Evolutionary conservation across 2,797 vertebrate genomes (phyloP).

Genomic region (Enteromius fasciolatus): DNA sequence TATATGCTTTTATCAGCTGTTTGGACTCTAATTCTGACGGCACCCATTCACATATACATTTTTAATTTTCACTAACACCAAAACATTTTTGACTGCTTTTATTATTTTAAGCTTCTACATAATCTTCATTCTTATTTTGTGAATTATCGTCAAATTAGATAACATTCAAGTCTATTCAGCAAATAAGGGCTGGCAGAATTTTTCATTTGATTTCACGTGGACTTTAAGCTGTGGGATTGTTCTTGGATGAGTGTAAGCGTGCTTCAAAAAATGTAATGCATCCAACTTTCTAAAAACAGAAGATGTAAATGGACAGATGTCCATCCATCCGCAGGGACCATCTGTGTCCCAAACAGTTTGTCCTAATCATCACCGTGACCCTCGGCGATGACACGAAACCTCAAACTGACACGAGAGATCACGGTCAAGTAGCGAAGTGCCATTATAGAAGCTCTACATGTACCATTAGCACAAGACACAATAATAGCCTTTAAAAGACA

Average conservation of each 20-base stretch:
- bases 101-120: background rate
- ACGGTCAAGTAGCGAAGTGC: constrained; percentile 12
- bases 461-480: constrained; percentile 28
- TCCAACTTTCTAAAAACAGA: constrained; percentile 37
- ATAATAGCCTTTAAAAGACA: constrained; percentile 42
- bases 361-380: constrained; percentile 34
- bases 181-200: background rate
- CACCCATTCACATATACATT: background rate
- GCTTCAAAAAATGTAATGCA: background rate
- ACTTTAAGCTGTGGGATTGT: background rate
- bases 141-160: background rate
- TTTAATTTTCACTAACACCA: background rate
- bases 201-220: background rate
- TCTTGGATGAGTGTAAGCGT: background rate
- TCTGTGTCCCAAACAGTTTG: constrained; percentile 43
- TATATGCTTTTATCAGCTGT: background rate
- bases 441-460: constrained; percentile 20
- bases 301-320: constrained; percentile 33
- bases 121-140: background rate
- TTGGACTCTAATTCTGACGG: background rate
- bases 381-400: constrained; percentile 32
- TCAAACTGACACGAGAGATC: constrained; percentile 39
- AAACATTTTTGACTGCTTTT: background rate
- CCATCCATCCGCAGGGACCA: constrained; percentile 22
- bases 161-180: background rate